Conservation (phyloP, 2,797 vertebrate genomes). For the Echeneis naucrates region DNA sequence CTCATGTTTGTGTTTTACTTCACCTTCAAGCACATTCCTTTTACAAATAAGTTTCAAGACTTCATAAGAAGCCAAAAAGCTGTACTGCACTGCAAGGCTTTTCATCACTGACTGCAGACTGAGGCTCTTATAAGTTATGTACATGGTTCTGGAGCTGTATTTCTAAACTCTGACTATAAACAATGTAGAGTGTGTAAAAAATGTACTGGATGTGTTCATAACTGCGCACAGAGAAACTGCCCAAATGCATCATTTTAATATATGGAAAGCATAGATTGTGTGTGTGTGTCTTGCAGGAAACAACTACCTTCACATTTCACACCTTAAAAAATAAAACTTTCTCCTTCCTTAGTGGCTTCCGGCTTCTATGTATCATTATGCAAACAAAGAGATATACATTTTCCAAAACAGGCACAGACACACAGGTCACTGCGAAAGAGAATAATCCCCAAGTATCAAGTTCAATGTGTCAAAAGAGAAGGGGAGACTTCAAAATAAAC, state of each 20-base stretch:
- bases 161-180: background rate
- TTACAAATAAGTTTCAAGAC: background rate
- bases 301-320: background rate
- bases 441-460: constrained; percentile 65
- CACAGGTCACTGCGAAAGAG: constrained; percentile 32
- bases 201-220: background rate
- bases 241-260: background rate
- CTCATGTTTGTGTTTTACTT: background rate
- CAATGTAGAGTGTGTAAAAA: background rate
- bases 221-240: constrained; percentile 17
- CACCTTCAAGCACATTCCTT: background rate
- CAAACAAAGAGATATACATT: constrained; percentile 11
- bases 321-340: background rate
- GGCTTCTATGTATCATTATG: constrained; percentile 5
- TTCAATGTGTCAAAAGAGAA: constrained; percentile 67
- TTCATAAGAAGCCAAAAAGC: background rate
- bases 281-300: constrained; percentile 20
- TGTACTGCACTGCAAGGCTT: background rate
- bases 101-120: background rate
- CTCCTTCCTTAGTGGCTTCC: background rate
- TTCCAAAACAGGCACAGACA: constrained; percentile 25
- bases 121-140: background rate
- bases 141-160: background rate
- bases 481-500: constrained; percentile 77
- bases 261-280: constrained; percentile 11